Base-by-base conservation (phyloP, 2,113 vertebrate species). In the Lophotis ruficrista region DNA sequence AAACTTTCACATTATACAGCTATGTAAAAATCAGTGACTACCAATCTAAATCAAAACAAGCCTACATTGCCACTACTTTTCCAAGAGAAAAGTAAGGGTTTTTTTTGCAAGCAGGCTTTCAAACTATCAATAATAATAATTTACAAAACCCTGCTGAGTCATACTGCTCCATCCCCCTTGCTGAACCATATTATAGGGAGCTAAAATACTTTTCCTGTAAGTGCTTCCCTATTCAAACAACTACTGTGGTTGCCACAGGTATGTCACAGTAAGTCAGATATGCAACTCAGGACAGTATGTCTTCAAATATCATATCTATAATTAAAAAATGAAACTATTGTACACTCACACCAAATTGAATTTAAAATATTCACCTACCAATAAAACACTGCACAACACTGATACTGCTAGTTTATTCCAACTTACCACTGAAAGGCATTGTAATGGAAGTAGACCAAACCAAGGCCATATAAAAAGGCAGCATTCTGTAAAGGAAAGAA, bases 391-490 rank as follows among this genome's bases (percentile, higher is more conserved):
- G 41, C 77, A 77, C 50, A 51, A 51, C 9, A 91, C 20, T 38
- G 50, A 83, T 60, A 47, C 48, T 72, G 66, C 57, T 77, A 33
- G 70, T 68, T 94, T 57, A 77, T 51, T 73, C 79, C 78, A 97
- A 99, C 99, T 99, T 98, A 99, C 99, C 99, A 99, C 81, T 99
- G 99, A 99, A 99, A 99, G 97, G 99, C 99, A 98, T 99, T 99
- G 98, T 99, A 99, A 99, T 99, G 98, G 99, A 99, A 99, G 98
- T 99, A 99, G 98, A 99, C 99, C 99, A 99, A 99, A 98, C 99
- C 99, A 97, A 99, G 99, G 98, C 99, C 99, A 94, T 99, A 99
- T 98, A 99, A 99, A 99, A 99, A 99, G 98, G 99, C 98, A 99
- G 99, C 99, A 99, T 99, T 99, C 99, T 99, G 98, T 69, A 98